Evolutionary conservation across 1,140 invertebrate species (phyloP).

Genomic region (Helicorthomorpha holstii): DNA sequence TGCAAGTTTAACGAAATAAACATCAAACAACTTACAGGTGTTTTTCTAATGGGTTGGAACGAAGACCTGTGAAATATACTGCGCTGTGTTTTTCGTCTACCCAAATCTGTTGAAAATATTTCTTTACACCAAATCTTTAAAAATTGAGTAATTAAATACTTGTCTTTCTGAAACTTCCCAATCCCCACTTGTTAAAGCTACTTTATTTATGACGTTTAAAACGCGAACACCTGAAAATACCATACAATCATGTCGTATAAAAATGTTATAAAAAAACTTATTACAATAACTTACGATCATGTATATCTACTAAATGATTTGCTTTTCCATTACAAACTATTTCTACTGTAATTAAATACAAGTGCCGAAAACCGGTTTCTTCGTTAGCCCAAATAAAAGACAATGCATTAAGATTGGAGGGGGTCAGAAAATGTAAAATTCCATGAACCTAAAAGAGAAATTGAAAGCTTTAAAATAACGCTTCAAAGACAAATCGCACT

Average conservation of each 20-base stretch:
- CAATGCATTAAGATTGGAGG: constrained; percentile 32
- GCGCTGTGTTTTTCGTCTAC: constrained; percentile 25
- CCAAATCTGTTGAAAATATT: constrained; percentile 21
- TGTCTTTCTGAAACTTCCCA: constrained; percentile 26
- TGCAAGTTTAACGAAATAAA: background rate
- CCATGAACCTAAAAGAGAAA: constrained; percentile 48
- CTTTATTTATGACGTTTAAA: constrained; percentile 12
- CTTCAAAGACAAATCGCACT: background rate
- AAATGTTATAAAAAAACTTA: background rate
- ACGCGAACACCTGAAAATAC: constrained; percentile 7
- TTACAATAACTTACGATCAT: background rate
- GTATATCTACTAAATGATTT: background rate
- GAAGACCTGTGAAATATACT: constrained; percentile 30
- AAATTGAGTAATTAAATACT: constrained; percentile 10
- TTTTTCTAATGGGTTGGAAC: constrained; percentile 29
- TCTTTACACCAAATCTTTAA: constrained; percentile 5
- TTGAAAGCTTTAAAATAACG: too few species aligned
- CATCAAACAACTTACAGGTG: constrained; percentile 27
- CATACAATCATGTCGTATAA: background rate
- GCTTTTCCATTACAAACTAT: background rate
- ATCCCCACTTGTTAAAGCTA: constrained; percentile 24
- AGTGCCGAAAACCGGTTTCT: constrained; percentile 74
- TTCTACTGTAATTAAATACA: constrained; percentile 55
- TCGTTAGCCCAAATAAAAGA: constrained; percentile 82
- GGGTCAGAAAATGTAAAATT: constrained; percentile 63